A percentile compares a stretch with the other conserved stretches of the same genome.
phyloP scores from a whole-genome alignment of 2,797 vertebrate species.

The Acropternis orthonyx region DNA sequence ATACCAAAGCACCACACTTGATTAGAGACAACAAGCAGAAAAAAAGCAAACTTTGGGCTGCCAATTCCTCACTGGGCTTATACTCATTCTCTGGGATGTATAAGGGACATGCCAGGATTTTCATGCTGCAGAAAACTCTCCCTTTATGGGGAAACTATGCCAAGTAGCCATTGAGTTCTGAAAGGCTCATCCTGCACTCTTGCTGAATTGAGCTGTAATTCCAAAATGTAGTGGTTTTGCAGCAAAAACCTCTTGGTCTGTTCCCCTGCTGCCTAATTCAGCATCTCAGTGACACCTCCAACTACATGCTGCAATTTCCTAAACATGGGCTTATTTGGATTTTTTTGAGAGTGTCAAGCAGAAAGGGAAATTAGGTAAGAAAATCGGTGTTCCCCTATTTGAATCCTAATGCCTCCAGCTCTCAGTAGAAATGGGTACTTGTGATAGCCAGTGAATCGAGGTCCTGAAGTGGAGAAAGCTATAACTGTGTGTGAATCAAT shows the following conservation, averaged over 20 bases:
- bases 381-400: background rate
- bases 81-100: background rate
- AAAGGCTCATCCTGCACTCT: background rate
- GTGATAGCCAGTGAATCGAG: background rate
- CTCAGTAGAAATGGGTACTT: background rate
- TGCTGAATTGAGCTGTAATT: background rate
- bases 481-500: background rate
- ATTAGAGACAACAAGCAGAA: background rate
- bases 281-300: background rate
- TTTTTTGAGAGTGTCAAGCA: background rate
- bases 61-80: background rate
- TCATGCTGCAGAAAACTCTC: background rate
- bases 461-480: background rate
- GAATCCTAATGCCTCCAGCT: background rate
- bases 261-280: background rate
- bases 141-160: background rate
- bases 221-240: background rate
- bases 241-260: background rate
- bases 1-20: background rate
- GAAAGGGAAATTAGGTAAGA: background rate
- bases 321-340: background rate
- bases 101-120: background rate
- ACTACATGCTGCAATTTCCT: background rate
- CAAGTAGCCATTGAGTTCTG: background rate
- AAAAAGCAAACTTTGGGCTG: background rate